These are phyloP conservation scores for Meriones unguiculatus DNA, from an alignment of 2,113 vertebrate genomes.

Conservation along the genomic window DNA sequence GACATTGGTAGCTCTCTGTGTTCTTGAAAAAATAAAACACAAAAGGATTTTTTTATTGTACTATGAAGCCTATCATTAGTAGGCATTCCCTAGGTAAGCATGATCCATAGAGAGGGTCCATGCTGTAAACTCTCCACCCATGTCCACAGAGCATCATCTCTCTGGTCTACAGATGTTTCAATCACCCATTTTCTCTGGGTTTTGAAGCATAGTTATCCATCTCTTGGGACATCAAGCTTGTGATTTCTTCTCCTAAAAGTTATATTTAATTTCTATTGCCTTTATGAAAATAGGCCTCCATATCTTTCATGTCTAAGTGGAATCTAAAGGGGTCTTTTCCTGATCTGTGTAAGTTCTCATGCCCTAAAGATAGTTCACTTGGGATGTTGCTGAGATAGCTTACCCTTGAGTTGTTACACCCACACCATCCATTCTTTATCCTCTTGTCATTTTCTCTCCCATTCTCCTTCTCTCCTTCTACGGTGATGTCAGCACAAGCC, in stretches of 20 bases:
- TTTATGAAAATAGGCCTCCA: not conserved
- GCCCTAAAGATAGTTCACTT: not conserved
- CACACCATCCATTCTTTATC: not conserved
- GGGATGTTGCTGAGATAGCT: not conserved
- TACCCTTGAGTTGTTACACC: not conserved
- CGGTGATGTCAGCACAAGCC: not conserved
- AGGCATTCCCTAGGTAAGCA: not conserved
- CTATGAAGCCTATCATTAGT: not conserved
- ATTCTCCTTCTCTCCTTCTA: not conserved
- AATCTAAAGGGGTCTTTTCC: not conserved
- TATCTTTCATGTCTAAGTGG: not conserved
- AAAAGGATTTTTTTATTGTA: not conserved
- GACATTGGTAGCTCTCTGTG: not conserved
- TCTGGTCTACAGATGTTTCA: not conserved
- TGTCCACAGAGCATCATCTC: too few relatives aligned
- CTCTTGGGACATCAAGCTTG: not conserved
- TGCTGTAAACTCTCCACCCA: not conserved
- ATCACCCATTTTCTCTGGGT: not conserved
- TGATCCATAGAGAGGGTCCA: not conserved
- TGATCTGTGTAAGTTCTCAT: not conserved
- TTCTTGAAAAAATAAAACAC: not conserved
- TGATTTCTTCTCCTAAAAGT: not conserved
- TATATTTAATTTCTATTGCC: not conserved
- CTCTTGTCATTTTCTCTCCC: not conserved
- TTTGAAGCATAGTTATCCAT: not conserved